Conservation (phyloP, 2,113 vertebrate genomes). For the Gallinago jamesoni region DNA sequence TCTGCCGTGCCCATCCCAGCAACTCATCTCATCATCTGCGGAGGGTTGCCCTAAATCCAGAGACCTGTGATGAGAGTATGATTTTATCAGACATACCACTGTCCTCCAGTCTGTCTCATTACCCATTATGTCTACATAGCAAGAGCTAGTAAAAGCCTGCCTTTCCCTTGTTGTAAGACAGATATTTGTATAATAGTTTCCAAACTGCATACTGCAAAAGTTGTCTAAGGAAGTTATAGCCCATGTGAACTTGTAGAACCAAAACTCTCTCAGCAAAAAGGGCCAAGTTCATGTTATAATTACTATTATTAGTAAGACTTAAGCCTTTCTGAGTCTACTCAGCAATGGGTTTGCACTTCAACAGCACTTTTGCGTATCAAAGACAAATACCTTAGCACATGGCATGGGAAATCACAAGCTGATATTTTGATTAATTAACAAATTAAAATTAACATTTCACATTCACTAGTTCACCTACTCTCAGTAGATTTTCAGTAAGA, state of each 20-base stretch:
- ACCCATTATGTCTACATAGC: accelerated
- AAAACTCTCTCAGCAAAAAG: background rate
- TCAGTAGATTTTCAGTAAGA: background rate
- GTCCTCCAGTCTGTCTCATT: background rate
- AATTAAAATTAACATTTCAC: background rate
- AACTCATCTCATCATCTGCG: background rate
- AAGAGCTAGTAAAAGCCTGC: background rate
- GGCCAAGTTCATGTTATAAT: background rate
- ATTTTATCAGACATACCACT: background rate
- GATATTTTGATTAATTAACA: background rate
- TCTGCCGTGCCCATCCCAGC: background rate
- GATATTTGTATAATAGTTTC: background rate
- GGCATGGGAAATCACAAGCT: background rate
- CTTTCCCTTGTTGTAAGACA: background rate
- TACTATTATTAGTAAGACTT: background rate
- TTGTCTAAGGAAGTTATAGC: background rate
- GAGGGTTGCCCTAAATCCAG: background rate
- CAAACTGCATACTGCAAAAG: background rate
- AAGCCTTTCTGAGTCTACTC: background rate
- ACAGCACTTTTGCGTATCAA: background rate
- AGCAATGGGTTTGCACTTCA: background rate
- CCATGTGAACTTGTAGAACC: background rate
- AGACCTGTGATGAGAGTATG: background rate
- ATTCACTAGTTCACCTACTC: background rate
- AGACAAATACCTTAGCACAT: background rate